Evolutionary conservation across 2,113 vertebrate genomes (phyloP).

Genomic region (Scatophagus argus): DNA sequence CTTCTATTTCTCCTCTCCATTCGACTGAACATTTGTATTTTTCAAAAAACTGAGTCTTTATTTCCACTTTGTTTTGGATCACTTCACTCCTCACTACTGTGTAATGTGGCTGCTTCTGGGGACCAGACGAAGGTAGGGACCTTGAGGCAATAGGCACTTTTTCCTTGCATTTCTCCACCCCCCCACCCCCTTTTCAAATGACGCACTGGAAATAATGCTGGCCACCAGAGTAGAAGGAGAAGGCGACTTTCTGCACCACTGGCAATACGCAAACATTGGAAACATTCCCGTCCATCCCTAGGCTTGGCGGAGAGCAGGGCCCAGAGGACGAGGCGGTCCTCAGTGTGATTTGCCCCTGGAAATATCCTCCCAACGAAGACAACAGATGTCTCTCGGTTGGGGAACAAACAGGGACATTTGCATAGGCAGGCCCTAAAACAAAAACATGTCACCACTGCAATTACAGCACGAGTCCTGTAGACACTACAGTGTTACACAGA

Average conservation of each 20-base stretch:
- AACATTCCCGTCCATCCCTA: conserved; percentile 24
- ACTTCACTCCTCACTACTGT: conserved; percentile 37
- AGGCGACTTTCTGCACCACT: conserved; percentile 45
- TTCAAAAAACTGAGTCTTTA: conserved; percentile 41
- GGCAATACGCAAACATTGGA: conserved; percentile 46
- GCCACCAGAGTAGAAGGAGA: conserved; percentile 44
- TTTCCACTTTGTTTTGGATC: conserved; percentile 37
- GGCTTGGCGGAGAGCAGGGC: conserved; percentile 15
- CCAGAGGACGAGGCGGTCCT: conserved; percentile 25
- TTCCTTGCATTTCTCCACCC: conserved; percentile 33
- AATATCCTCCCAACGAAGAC: conserved; percentile 38
- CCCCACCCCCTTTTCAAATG: conserved; percentile 36
- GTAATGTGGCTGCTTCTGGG: conserved; percentile 18
- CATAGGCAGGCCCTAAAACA: conserved; percentile 9
- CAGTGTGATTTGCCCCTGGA: conserved; percentile 31
- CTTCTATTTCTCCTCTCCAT: neutral
- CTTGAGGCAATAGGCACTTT: conserved; percentile 38
- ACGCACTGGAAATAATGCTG: conserved; percentile 65
- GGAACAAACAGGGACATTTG: conserved; percentile 21
- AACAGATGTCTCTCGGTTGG: conserved; percentile 35
- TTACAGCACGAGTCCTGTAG: neutral
- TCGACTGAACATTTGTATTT: conserved; percentile 23
- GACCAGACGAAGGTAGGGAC: conserved; percentile 23
- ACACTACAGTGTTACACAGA: neutral
- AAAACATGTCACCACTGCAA: neutral